These are phyloP conservation scores for roundworm (Caenorhabditis elegans) DNA, from an alignment of 1,140 invertebrate genomes.

Conservation along the genomic window WBcel235 BX284603.4:10182001-10182500, in stretches of 20 bases:
- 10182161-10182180: slow-evolving; percentile 63
- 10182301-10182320: slow-evolving; percentile 57
- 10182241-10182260: slow-evolving; percentile 56
- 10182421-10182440: slow-evolving; percentile 56
- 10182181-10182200: slow-evolving; percentile 61
- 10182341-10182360: slow-evolving; percentile 64
- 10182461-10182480: slow-evolving; percentile 62
- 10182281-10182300: slow-evolving; percentile 63
- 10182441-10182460: slow-evolving; percentile 60
- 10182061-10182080: slow-evolving; percentile 61
- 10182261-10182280: slow-evolving; percentile 63
- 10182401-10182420: slow-evolving; percentile 35
- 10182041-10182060: slow-evolving; percentile 64
- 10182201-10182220: slow-evolving; percentile 26
- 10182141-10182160: slow-evolving; percentile 59
- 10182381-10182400: slow-evolving; percentile 9
- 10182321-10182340: slow-evolving; percentile 57
- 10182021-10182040: slow-evolving; percentile 62
- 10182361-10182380: slow-evolving; percentile 56
- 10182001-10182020: slow-evolving; percentile 62
- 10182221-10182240: slow-evolving; percentile 38
- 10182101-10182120: slow-evolving; percentile 58
- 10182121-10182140: slow-evolving; percentile 60
- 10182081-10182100: slow-evolving; percentile 59
- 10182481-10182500: slow-evolving; percentile 32